Conservation (phyloP, 2,113 vertebrate species). For the Mastomys natalensis region DNA sequence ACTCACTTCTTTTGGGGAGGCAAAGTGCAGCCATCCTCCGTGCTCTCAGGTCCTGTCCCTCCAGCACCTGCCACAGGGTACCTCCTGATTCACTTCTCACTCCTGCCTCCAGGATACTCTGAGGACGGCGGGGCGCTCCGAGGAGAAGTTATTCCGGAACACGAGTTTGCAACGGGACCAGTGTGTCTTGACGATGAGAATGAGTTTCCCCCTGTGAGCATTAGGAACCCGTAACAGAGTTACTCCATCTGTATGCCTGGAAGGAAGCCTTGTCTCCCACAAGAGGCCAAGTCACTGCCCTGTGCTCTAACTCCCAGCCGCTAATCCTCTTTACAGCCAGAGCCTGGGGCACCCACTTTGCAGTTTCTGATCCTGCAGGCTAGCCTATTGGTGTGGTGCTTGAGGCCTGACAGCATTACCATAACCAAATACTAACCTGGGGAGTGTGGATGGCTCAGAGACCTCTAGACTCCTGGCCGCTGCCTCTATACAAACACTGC, state of each 20-base stretch:
- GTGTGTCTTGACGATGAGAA: conserved; percentile 96
- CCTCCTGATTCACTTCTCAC: background rate
- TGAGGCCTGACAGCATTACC: background rate
- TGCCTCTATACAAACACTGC: background rate
- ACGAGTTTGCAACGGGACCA: conserved; percentile 94
- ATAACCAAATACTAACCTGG: background rate
- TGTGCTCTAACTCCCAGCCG: conserved; percentile 20
- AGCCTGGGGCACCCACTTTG: fast-evolving
- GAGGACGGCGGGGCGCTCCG: conserved; percentile 94
- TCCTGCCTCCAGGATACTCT: conserved; percentile 90
- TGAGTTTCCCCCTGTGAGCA: conserved; percentile 96
- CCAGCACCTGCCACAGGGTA: fast-evolving
- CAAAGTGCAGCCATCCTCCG: fast-evolving
- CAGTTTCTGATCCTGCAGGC: background rate
- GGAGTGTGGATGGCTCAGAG: background rate
- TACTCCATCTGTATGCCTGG: conserved; percentile 56
- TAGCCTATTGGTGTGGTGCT: background rate
- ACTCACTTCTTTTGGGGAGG: background rate
- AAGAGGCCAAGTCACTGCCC: background rate
- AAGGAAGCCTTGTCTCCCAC: conserved; percentile 67
- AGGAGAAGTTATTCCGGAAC: conserved; percentile 95
- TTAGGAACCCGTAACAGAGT: conserved; percentile 89
- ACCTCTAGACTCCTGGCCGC: background rate
- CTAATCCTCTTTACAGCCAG: background rate
- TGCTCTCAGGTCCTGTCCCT: background rate